phyloP scores from a whole-genome alignment of 2,113 vertebrate species.

The Prunella fulvescens region DNA sequence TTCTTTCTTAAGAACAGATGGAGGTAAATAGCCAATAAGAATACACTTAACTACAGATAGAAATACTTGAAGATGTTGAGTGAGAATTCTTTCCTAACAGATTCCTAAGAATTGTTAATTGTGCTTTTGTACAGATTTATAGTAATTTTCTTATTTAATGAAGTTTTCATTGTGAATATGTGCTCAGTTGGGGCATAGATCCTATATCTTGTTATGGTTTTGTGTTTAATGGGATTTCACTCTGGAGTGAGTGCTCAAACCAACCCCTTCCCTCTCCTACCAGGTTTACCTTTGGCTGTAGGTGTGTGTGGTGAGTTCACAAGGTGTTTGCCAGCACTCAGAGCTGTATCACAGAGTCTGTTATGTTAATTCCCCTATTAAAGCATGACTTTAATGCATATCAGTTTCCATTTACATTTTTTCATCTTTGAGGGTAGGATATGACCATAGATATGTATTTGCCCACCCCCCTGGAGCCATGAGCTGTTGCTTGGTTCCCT shows the following conservation, averaged over 20 bases:
- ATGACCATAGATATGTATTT: rapidly evolving
- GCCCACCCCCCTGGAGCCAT: background rate
- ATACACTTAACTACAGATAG: background rate
- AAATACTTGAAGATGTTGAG: conserved; percentile 17
- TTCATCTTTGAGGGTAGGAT: background rate
- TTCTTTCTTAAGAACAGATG: background rate
- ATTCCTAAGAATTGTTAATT: background rate
- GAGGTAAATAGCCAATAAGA: background rate
- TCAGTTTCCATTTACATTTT: background rate
- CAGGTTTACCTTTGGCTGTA: background rate
- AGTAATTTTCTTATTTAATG: conserved; percentile 49
- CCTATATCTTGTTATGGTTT: background rate
- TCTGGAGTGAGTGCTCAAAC: background rate
- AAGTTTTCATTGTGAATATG: background rate
- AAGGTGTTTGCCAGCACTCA: background rate
- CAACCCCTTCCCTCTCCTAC: background rate
- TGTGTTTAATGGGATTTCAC: background rate
- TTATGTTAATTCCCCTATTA: conserved; percentile 15
- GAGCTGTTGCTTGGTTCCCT: background rate
- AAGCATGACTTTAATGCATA: conserved; percentile 41
- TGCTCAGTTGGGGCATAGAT: background rate
- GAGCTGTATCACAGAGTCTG: background rate
- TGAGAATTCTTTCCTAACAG: background rate
- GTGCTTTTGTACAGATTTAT: conserved; percentile 60
- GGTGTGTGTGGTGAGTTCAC: background rate